These are phyloP conservation scores for Trematocara macrostoma DNA, from an alignment of 2,113 vertebrate species.

Conservation along the genomic window DNA sequence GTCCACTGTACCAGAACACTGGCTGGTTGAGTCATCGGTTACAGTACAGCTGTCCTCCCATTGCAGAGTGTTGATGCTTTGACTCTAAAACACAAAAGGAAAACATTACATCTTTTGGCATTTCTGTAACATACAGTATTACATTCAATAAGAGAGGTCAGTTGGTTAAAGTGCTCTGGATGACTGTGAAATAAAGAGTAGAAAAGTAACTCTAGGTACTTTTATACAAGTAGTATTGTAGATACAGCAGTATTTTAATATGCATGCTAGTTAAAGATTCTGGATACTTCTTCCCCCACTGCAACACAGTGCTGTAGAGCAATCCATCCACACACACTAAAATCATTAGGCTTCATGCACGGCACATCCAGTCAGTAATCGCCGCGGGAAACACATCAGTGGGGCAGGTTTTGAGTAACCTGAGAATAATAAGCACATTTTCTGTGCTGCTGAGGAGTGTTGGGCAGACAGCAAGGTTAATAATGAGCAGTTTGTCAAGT, in stretches of 20 bases:
- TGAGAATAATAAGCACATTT: slow-evolving; percentile 16
- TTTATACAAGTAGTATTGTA: not conserved
- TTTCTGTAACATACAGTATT: not conserved
- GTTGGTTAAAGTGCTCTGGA: not conserved
- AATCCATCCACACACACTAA: not conserved
- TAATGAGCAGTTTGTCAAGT: not conserved
- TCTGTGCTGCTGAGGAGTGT: not conserved
- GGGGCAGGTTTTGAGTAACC: slow-evolving; percentile 7
- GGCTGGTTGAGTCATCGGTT: slow-evolving; percentile 63
- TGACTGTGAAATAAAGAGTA: not conserved
- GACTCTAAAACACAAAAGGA: slow-evolving; percentile 49
- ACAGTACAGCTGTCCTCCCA: slow-evolving; percentile 32
- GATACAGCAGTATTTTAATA: not conserved
- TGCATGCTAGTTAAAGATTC: not conserved
- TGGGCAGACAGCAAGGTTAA: not conserved
- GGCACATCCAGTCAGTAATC: not conserved
- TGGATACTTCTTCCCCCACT: not conserved
- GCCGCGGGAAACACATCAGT: not conserved
- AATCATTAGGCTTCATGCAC: not conserved
- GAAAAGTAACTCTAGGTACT: not conserved
- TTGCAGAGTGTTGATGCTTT: slow-evolving; percentile 48
- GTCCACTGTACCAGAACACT: slow-evolving; percentile 60
- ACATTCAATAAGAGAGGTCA: not conserved
- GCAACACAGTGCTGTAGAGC: not conserved
- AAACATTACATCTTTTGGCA: not conserved